These are phyloP conservation scores for Trichonephila clavipes DNA, from an alignment of 1,140 invertebrate species.

Conservation along the genomic window DNA sequence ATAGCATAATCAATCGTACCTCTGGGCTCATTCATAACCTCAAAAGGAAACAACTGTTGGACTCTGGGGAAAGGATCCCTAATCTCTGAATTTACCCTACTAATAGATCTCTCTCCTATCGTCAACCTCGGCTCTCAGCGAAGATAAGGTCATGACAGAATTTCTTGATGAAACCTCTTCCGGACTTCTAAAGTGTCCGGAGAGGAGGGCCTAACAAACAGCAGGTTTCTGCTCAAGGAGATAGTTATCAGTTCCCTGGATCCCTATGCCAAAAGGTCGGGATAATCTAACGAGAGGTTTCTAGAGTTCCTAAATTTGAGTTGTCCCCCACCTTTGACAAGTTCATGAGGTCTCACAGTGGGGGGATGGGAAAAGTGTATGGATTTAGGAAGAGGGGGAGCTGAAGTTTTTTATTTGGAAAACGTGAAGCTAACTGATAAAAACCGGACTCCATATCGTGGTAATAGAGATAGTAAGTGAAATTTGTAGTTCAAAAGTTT, in stretches of 20 bases:
- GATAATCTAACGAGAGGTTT: background rate
- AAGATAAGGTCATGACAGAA: constrained; percentile 43
- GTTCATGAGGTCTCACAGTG: background rate
- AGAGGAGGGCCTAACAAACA: background rate
- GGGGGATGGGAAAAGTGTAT: background rate
- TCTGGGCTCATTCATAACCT: constrained; percentile 22
- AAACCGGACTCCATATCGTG: background rate
- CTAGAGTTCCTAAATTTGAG: background rate
- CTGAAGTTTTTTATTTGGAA: background rate
- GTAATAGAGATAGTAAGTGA: no score
- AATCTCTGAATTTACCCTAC: constrained; percentile 39
- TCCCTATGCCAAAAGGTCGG: background rate
- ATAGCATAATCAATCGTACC: constrained; percentile 44
- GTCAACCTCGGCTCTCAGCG: background rate
- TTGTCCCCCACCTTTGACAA: constrained; percentile 2
- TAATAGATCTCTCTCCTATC: constrained; percentile 43
- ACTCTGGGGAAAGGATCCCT: background rate
- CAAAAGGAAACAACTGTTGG: constrained; percentile 5
- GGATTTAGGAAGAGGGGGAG: background rate
- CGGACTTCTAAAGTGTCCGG: background rate
- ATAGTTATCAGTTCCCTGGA: background rate
- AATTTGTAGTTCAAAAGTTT: background rate
- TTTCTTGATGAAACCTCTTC: constrained; percentile 8
- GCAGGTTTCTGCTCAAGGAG: background rate
- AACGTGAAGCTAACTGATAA: background rate